A percentile compares a stretch with the other conserved stretches of the same genome.
Evolutionary conservation across 2,113 vertebrate genomes (phyloP).

Genomic region (Periophthalmodon schlosseri): DNA sequence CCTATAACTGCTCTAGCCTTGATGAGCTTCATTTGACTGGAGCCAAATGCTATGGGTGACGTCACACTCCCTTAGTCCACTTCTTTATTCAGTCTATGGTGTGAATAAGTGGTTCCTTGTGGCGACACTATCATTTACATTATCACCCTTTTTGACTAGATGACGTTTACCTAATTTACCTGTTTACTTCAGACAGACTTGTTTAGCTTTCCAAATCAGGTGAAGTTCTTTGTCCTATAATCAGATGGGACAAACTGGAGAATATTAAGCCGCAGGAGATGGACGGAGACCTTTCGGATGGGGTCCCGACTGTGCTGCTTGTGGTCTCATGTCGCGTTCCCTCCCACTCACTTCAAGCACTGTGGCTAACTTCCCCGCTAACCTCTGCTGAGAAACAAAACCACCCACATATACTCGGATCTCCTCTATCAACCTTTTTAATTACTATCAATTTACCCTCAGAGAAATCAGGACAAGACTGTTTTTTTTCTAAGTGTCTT

Average conservation of each 20-base stretch:
- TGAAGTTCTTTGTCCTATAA: neutral
- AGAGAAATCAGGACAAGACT: constrained; percentile 40
- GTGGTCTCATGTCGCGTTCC: constrained; percentile 1
- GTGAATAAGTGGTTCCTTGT: no score
- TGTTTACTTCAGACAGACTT: neutral
- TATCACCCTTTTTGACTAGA: no score
- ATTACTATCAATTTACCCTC: constrained; percentile 61
- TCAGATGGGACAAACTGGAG: constrained; percentile 2
- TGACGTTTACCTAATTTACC: no score
- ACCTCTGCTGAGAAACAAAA: constrained; percentile 22
- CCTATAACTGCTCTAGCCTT: no score
- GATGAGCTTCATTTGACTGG: no score
- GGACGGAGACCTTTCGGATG: constrained; percentile 6
- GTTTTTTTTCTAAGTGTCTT: constrained; percentile 50
- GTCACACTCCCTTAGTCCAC: no score
- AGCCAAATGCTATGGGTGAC: no score
- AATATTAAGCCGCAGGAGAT: constrained; percentile 4
- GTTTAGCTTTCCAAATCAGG: neutral
- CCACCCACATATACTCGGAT: constrained; percentile 28
- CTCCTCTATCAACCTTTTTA: constrained; percentile 49
- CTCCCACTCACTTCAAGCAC: neutral
- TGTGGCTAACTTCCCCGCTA: constrained; percentile 16
- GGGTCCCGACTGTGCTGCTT: neutral
- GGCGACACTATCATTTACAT: no score
- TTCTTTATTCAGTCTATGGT: no score